Base-by-base conservation (phyloP, 2,888 invertebrate species). In the Drosophila lutescens region DNA sequence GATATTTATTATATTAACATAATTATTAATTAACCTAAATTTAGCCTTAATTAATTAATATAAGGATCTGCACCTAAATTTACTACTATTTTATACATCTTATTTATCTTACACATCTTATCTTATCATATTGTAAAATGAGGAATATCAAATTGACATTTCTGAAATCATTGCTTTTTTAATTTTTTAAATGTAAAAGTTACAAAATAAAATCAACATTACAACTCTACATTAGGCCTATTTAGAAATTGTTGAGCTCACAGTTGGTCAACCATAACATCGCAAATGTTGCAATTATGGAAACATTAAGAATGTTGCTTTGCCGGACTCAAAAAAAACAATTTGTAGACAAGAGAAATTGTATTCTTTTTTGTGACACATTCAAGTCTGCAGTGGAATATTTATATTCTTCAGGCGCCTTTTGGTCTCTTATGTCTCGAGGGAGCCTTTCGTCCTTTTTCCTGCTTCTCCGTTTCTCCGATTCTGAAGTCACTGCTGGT, bases 201-300 rank as follows among this genome's bases (percentile, higher is more conserved):
- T 17, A 15, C 20, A 41, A 20, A 26, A 17, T n/a, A 6, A 32
- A 20, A 20, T 20, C n/a, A n/a, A 55, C 20, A 17, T 43, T n/a
- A 6, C 4, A 10, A 17, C n/a, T 20, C 20, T 34, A 56, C 32
- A 36, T 38, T 9, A 23, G 41, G 32, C 32, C 13, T 17, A 30
- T 34, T 7, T n/a, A 17, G 4, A 0, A 26, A 40, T 30, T 30
- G 15, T 47, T 47, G 15, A 23, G 61, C 38, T 47, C 15, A 32
- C 15, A 15, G 10, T 47, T 47, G 30, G 30, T 12, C 10, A 15
- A 30, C 10, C 26, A 10, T 10, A 15, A 7, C 30, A 32, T 12
- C 30, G 30, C 61, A 66, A 53, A 65, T 61, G 36, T 61, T 15
- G 32, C 23, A 46, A 61, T 62, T 62, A 46, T 53, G 32, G 26